A percentile compares a stretch with the other conserved stretches of the same genome.
phyloP scores from a whole-genome alignment of 2,888 invertebrate species.

The Ptilodon capucinus region DNA sequence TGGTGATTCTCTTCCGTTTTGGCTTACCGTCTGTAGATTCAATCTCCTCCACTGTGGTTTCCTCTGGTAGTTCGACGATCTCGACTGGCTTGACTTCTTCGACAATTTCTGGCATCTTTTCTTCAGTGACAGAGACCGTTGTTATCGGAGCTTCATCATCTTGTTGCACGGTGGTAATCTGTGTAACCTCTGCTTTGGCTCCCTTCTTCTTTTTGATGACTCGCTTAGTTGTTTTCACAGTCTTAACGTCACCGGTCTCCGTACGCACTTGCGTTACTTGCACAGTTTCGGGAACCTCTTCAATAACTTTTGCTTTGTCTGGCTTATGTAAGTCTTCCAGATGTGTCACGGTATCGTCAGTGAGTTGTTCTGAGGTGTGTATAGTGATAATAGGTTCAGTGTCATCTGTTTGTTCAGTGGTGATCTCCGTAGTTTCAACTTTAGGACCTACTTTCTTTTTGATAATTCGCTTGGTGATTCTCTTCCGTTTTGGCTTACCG shows the following conservation, averaged over 20 bases:
- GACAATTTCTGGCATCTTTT: no score
- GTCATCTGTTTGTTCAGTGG: no score
- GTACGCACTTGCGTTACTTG: no score
- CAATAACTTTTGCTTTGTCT: constrained; percentile 37
- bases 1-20: constrained; percentile 24
- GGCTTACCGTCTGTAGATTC: constrained; percentile 17
- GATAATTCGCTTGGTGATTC: constrained; percentile 33
- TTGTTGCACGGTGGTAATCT: no score
- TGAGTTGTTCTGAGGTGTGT: constrained; percentile 23
- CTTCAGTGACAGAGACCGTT: no score
- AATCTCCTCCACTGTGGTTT: constrained; percentile 34
- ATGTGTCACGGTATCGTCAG: constrained; percentile 32
- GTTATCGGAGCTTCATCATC: no score
- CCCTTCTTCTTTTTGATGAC: no score
- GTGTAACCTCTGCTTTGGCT: no score
- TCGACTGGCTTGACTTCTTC: background rate
- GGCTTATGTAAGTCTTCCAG: constrained; percentile 10
- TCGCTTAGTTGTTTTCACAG: no score
- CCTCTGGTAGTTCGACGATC: constrained; percentile 47
- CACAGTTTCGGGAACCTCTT: constrained; percentile 30
- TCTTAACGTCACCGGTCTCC: no score
- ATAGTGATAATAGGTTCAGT: no score
- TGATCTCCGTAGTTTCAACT: constrained; percentile 26
- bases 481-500: no score
- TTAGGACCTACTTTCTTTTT: constrained; percentile 15